Evolutionary conservation across 2,113 vertebrate genomes (phyloP).

Genomic region (Erythrolamprus reginae): DNA sequence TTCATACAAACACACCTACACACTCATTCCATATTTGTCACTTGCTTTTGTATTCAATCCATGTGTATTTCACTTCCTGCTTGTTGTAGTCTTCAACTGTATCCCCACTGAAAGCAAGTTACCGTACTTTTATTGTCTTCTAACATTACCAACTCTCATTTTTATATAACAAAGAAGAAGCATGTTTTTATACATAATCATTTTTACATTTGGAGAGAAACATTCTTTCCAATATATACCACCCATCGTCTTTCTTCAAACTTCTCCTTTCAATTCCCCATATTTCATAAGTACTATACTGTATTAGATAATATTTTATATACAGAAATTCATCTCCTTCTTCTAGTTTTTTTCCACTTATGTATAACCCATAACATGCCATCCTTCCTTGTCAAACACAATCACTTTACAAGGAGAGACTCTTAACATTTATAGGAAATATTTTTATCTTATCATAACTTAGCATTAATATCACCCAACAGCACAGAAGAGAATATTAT

Average conservation of each 20-base stretch:
- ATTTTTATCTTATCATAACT: not conserved
- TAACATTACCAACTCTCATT: not conserved
- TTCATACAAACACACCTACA: no score
- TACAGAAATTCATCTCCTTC: not conserved
- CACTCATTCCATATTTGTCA: not conserved
- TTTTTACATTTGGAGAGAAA: not conserved
- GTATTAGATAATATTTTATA: not conserved
- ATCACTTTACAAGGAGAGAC: not conserved
- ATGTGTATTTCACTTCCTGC: not conserved
- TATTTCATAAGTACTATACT: not conserved
- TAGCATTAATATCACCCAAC: not conserved
- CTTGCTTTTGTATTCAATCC: not conserved
- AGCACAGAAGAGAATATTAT: no score
- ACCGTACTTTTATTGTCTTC: not conserved
- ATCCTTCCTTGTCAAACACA: not conserved
- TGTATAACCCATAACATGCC: not conserved
- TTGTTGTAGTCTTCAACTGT: not conserved
- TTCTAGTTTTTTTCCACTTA: not conserved
- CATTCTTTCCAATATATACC: not conserved
- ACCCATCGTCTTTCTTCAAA: not conserved
- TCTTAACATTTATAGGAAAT: not conserved
- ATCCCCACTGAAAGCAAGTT: not conserved
- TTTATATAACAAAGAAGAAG: not conserved
- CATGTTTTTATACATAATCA: not conserved
- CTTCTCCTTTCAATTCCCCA: not conserved